Base-by-base conservation (phyloP, 2,113 vertebrate species). In the Ellobius talpinus region DNA sequence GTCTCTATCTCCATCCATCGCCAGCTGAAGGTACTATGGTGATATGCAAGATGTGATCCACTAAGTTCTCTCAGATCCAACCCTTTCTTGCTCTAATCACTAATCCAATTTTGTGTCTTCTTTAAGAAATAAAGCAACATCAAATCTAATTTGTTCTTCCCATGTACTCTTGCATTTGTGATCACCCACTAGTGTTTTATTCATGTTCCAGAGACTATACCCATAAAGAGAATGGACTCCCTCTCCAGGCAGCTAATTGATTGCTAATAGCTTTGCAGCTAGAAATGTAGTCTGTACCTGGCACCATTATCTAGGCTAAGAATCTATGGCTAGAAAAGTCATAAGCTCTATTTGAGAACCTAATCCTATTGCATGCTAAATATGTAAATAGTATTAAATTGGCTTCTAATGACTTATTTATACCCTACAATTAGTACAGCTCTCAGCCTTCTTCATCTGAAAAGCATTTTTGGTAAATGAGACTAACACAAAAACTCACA, bases 281-380 rank as follows among this genome's bases (percentile, higher is more conserved):
- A 36, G 1, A 23, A 24, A 58, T n/a, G 4, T 19, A 9, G 24
- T 3, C 4, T 9, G 0, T 61, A 39, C 2, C 21, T 82, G 21
- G 3, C 2, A 82, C 23, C 36, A 39, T 12, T 39, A 82, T 82
- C 55, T 39, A n/a, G 11, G 5, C 10, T 61, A 61, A 26, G 23
- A 26, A 82, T 61, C 36, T 82, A 9, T 58, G 55, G 36, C 58
- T 61, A 61, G 3, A 39, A 1, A 61, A 26, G 36, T 61, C 12
- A 61, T 82, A 61, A 24, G 11, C 52, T 36, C 3, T 61, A 39
- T 12, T 12, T 4, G 23, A 26, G 36, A 82, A 82, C 33, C 23
- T 13, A 39, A 23, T 55, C 10, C 17, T 36, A 50, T 50, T 33
- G 26, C 29, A 31, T 79, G 1, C 8, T 79, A 79, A 31, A 79